Evolutionary conservation across 1,140 invertebrate genomes (phyloP).

Genomic region (Penaeus vannamei): DNA sequence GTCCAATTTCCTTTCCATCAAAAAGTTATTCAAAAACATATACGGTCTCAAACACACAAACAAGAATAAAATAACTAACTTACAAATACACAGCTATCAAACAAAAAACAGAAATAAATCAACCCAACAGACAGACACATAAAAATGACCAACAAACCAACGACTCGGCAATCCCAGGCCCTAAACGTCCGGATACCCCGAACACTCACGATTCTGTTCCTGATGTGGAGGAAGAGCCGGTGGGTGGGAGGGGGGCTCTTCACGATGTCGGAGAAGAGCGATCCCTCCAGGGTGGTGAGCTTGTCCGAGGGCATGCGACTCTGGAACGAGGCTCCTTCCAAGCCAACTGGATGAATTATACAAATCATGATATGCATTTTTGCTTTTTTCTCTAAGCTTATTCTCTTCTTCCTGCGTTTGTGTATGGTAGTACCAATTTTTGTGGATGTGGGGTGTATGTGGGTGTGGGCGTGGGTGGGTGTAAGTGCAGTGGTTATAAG

Average conservation of each 20-base stretch:
- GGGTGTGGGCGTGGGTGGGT: too few relatives aligned
- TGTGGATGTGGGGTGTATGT: background rate
- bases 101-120: too few relatives aligned
- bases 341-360: constrained; percentile 72
- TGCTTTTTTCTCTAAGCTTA: background rate
- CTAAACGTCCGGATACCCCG: background rate
- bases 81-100: too few relatives aligned
- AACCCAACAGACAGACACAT: too few relatives aligned
- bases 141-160: too few relatives aligned
- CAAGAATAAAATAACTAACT: too few relatives aligned
- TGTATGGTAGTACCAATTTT: too few relatives aligned
- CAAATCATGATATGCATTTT: background rate
- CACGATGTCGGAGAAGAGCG: constrained; percentile 93
- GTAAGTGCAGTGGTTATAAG: too few relatives aligned
- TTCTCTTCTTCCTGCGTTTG: too few relatives aligned
- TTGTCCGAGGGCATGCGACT: constrained; percentile 95
- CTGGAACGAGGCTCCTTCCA: constrained; percentile 94
- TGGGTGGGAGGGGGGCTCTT: constrained; percentile 85
- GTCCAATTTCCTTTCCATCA: too few relatives aligned
- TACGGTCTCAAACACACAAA: too few relatives aligned
- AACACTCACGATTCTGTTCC: constrained; percentile 84
- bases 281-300: constrained; percentile 93
- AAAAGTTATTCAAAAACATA: too few relatives aligned
- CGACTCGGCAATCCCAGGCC: background rate
- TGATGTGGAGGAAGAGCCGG: constrained; percentile 92